Evolutionary conservation across 2,888 invertebrate species (phyloP), one percentile per base, ranked within the genome.

Genomic region (Hypercompe scribonia): DNA sequence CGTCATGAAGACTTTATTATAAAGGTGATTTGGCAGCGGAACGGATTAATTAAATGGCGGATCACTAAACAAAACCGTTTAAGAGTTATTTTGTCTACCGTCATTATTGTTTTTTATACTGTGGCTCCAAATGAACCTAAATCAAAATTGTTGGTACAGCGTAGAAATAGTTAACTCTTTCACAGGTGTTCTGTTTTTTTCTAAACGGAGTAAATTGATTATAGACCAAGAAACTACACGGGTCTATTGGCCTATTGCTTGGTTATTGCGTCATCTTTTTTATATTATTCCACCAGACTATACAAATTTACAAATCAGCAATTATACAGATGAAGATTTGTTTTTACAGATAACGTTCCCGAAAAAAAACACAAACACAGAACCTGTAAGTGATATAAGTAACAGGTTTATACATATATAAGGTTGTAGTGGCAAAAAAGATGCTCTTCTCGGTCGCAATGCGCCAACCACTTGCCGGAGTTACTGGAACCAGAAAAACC

Each of bases 401-500:
- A 50, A 81, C 39, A 72, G 75, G 80, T 70, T 65, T 64, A 65
- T 7, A 36, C 18, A 46, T 69, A 65, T 68, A 70, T 66, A 31
- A 66, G 68, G 36, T 50, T 34, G 34, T 75, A 79, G 82, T 78
- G 72, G 79, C 78, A 79, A 77, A 82, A 74, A 73, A 66, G 81
- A 83, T 71, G 76, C 72, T 74, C 73, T n/a, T 76, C 68, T 66
- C 76, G 65, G 72, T 75, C 74, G 83, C 82, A 81, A 82, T 79
- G 82, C 77, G 69, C 76, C 66, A 78, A 73, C 79, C 78, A 79
- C 78, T 84, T 78, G 76, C 79, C 72, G 80, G 77, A 78, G 80
- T 88, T 78, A 86, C 87, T 85, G 85, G 86, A 84, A 88, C 90
- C 92, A 93, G 92, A 92, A 92, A 93, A 91, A 91, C 88, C 87